Conservation (phyloP, 2,888 invertebrate species). For the Troides oblongomaculatus region DNA sequence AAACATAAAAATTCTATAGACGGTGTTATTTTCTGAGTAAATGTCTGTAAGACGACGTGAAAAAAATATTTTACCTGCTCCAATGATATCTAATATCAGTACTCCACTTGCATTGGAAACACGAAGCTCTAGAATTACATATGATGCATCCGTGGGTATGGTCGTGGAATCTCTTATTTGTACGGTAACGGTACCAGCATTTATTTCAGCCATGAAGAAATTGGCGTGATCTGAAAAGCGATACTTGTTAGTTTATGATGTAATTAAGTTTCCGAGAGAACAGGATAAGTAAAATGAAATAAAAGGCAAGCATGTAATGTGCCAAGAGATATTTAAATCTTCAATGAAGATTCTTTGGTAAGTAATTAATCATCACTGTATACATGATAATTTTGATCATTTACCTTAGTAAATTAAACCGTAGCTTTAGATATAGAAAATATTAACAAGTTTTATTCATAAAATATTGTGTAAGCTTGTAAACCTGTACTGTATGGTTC, state of each 20-base stretch:
- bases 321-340: no score
- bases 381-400: no score
- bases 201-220: conserved; percentile 44
- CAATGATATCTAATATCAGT: conserved; percentile 42
- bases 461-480: not conserved
- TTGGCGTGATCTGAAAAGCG: conserved; percentile 45
- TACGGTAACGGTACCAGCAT: conserved; percentile 42
- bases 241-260: no score
- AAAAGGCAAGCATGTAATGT: no score
- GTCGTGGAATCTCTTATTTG: conserved; percentile 36
- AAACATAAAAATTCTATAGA: not conserved
- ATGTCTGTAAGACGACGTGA: not conserved
- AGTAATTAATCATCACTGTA: no score
- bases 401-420: no score
- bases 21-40: not conserved
- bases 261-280: no score
- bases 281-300: no score
- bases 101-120: conserved; percentile 51
- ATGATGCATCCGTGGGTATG: conserved; percentile 42
- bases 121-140: conserved; percentile 50
- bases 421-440: no score
- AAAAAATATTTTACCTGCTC: conserved; percentile 36
- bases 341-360: no score
- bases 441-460: not conserved
- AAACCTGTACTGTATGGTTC: no score